Conservation (phyloP, 1,140 invertebrate genomes). For the Neodiprion fabricii region DNA sequence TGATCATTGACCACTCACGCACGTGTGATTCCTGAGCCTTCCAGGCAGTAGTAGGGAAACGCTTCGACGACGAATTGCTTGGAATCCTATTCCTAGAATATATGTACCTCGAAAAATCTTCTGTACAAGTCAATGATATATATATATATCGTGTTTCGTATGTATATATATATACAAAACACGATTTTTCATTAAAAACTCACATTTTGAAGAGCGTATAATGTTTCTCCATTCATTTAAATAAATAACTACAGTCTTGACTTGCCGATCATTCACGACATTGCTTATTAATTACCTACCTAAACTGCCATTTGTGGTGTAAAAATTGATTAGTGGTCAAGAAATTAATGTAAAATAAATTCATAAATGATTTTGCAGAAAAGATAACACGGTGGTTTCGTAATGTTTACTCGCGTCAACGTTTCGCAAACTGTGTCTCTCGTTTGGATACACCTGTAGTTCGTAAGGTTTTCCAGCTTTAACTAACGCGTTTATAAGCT, state of each 20-base stretch:
- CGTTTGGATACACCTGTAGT: constrained; percentile 92
- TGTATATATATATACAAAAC: not conserved
- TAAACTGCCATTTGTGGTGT: constrained; percentile 3
- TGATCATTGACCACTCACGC: too few relatives aligned
- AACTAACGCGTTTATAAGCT: constrained; percentile 88
- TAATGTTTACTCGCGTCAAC: constrained; percentile 96
- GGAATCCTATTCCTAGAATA: too few relatives aligned
- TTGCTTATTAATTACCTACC: not conserved
- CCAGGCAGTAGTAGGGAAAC: too few relatives aligned
- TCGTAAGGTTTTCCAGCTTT: constrained; percentile 91
- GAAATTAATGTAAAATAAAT: constrained; percentile 16
- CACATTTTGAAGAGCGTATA: not conserved
- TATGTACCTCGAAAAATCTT: not conserved
- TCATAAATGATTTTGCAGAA: constrained; percentile 89
- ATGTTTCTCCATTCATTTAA: not conserved
- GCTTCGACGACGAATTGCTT: too few relatives aligned
- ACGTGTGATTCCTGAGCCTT: too few relatives aligned
- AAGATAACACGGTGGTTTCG: constrained; percentile 90
- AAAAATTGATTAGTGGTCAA: not conserved
- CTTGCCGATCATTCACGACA: not conserved
- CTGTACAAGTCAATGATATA: not conserved
- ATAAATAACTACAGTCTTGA: not conserved
- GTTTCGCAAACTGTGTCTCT: constrained; percentile 91
- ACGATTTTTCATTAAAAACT: not conserved
- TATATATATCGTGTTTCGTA: not conserved